These are phyloP conservation scores for Parnassius orleans DNA, from an alignment of 2,888 invertebrate species.

Conservation along the genomic window DNA sequence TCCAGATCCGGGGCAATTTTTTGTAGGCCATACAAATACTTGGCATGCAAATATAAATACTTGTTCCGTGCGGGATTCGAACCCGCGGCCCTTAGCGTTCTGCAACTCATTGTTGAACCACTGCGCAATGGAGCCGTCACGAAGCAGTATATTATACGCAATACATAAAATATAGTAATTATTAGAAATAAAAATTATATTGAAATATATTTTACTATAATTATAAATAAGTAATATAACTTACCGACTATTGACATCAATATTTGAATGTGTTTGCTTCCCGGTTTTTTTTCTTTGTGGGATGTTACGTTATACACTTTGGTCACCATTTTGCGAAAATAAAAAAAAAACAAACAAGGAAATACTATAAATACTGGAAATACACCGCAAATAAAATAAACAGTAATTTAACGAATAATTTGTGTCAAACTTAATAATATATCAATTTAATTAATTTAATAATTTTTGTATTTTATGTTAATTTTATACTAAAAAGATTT, in stretches of 20 bases:
- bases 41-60: too few species aligned
- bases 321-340: constrained; percentile 58
- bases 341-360: neutral
- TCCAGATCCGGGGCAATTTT: too few species aligned
- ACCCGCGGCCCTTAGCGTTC: too few species aligned
- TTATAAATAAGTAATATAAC: constrained; percentile 31
- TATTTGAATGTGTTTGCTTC: constrained; percentile 69
- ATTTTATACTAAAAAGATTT: neutral
- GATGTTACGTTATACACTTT: constrained; percentile 61
- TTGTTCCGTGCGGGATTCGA: too few species aligned
- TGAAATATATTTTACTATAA: neutral
- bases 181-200: too few species aligned
- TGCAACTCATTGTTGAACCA: too few species aligned
- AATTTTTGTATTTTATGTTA: neutral
- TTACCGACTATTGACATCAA: constrained; percentile 72
- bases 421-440: neutral
- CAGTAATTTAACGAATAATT: neutral
- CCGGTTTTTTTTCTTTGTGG: constrained; percentile 39
- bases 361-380: too few species aligned
- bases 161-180: too few species aligned
- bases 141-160: too few species aligned
- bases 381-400: neutral
- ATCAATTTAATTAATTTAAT: neutral
- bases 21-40: too few species aligned
- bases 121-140: too few species aligned